These are phyloP conservation scores for Enteromius afrohamiltoni DNA, from an alignment of 2,797 vertebrate species.

Conservation along the genomic window DNA sequence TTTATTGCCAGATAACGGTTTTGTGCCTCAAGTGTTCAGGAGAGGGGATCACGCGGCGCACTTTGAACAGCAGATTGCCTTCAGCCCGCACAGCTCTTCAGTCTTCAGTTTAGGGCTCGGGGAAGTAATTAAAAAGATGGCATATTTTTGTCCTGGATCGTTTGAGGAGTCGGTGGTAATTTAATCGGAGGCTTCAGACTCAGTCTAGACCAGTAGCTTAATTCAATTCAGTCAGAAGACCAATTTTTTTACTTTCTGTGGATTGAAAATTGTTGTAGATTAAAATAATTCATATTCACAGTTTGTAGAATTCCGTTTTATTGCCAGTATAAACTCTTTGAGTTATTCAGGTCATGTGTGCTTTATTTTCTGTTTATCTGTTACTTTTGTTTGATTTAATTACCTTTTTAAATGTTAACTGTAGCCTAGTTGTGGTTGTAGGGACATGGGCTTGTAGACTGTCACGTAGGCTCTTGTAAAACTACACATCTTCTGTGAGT, in stretches of 20 bases:
- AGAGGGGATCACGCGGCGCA: slow-evolving; percentile 1
- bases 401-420: not conserved
- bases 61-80: not conserved
- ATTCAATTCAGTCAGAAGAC: not conserved
- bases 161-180: slow-evolving; percentile 29
- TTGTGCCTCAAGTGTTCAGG: slow-evolving; percentile 35
- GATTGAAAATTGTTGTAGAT: not conserved
- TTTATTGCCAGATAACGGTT: slow-evolving; percentile 74
- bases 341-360: not conserved
- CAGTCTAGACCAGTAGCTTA: slow-evolving; percentile 30
- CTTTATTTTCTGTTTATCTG: not conserved
- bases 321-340: not conserved
- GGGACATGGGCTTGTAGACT: not conserved
- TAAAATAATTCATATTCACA: not conserved
- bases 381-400: not conserved
- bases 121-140: not conserved
- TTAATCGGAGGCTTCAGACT: slow-evolving; percentile 18
- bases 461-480: not conserved
- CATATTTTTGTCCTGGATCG: slow-evolving; percentile 1
- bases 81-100: not conserved
- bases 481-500: slow-evolving; percentile 6
- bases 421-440: slow-evolving; percentile 9
- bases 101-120: not conserved
- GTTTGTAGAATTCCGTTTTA: not conserved
- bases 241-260: slow-evolving; percentile 1